These are phyloP conservation scores for Lepidothrix coronata DNA, from an alignment of 2,113 vertebrate species.

Conservation along the genomic window DNA sequence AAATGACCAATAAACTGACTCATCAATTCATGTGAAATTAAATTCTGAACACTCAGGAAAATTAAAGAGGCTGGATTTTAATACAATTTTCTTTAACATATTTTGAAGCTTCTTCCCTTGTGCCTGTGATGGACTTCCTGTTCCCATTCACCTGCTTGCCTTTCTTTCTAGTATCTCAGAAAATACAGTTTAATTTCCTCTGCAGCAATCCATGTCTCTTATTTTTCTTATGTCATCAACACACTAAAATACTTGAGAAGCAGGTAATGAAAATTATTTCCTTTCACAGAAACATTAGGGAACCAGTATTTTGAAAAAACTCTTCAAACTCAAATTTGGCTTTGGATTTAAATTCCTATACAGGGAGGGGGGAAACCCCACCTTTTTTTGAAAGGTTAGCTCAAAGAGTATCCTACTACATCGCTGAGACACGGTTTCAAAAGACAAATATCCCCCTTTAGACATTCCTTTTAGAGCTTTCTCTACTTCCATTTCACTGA, in stretches of 20 bases:
- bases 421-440: not conserved
- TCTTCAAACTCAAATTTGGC: not conserved
- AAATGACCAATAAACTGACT: not conserved
- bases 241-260: not conserved
- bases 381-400: not conserved
- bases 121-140: not conserved
- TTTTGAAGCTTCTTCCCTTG: not conserved
- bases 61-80: not conserved
- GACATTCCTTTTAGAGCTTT: not conserved
- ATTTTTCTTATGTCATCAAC: not conserved
- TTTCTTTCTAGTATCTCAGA: not conserved
- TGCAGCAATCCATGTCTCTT: not conserved
- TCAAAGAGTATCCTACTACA: not conserved
- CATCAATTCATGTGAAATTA: not conserved
- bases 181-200: not conserved
- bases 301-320: not conserved
- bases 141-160: not conserved
- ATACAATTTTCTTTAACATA: not conserved
- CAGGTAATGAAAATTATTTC: not conserved
- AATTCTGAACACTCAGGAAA: not conserved
- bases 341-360: not conserved
- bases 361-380: fast-evolving
- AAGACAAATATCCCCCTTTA: not conserved
- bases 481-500: not conserved
- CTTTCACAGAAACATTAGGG: not conserved